Base-by-base conservation (phyloP, 2,113 vertebrate species). In the Silurus meridionalis region DNA sequence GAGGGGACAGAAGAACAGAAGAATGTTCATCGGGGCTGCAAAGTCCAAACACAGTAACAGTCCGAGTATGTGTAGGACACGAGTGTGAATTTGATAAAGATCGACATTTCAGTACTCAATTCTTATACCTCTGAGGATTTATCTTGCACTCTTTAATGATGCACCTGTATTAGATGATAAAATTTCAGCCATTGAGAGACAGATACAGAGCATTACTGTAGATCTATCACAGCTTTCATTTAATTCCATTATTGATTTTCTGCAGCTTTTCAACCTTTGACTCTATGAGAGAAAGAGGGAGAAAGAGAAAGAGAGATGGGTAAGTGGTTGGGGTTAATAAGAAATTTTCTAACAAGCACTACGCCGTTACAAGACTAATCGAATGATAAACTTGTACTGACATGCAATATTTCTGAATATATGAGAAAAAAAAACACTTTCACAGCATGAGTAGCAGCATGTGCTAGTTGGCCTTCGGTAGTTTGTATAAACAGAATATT, bases 331-430 rank as follows among this genome's bases (percentile, higher is more conserved):
- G 10, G 71, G 6, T 19, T 77, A 50, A 37, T 66, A 77, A 50
- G 69, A 74, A 53, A 55, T 13, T 66, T 28, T 52, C 10, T 53
- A 37, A 67, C 75, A 48, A 85, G 58, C 37, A 10, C 50, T 79
- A 25, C 9, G 8, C 50, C 9, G 25, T 57, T 53, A 78, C 77
- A 55, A 83, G 67, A 64, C 48, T 66, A 57, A 84, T 19, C 55
- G n/a, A 64, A 77, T 21, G 37, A 14, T 67, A 79, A 79, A 84
- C 69, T 23, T 50, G 7, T 11, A 23, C 72, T 85, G 83, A 78
- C 74, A 46, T 21, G n/a, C 17, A 66, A 72, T 84, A 48, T 83
- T 14, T 17, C 8, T n/a, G 83, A 74, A 50, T 84, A 21, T 60
- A 60, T 19, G 25, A 79, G 37, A 58, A 78, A 11, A n/a, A 50